Conservation (phyloP, 2,113 vertebrate genomes). For the Lycocorax pyrrhopterus region DNA sequence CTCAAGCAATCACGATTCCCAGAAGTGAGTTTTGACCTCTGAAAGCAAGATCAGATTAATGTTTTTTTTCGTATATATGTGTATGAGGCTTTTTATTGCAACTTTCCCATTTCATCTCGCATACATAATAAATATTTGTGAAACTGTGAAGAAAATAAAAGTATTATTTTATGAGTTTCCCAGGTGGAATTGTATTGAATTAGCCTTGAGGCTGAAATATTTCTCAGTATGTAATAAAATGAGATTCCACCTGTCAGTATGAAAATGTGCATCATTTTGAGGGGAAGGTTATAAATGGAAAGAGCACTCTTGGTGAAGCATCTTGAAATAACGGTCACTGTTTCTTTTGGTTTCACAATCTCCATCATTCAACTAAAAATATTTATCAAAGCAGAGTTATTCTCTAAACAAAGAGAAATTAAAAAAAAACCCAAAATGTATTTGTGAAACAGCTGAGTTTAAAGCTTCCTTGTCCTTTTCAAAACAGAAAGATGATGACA, state of each 20-base stretch:
- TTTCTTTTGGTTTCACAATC: background rate
- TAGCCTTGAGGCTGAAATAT: background rate
- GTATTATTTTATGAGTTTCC: background rate
- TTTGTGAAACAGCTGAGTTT: background rate
- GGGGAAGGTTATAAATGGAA: background rate
- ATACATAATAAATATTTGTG: background rate
- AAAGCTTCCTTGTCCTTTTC: background rate
- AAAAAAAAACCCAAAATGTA: background rate
- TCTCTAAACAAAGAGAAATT: background rate
- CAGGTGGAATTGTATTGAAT: background rate
- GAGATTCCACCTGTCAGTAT: background rate
- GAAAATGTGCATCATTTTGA: background rate
- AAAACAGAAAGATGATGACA: constrained; percentile 90
- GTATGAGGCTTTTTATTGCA: background rate
- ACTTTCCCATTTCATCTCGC: background rate
- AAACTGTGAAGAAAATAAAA: background rate
- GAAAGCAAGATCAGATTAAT: background rate
- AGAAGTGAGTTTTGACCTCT: background rate
- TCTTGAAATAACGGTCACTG: background rate
- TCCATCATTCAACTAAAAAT: background rate
- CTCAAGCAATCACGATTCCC: background rate
- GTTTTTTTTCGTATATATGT: background rate
- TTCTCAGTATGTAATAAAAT: background rate
- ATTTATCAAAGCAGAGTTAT: background rate
- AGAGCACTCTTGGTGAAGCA: background rate